Base-by-base conservation (phyloP, 2,797 vertebrate species). In the Phoxinus dragarum region DNA sequence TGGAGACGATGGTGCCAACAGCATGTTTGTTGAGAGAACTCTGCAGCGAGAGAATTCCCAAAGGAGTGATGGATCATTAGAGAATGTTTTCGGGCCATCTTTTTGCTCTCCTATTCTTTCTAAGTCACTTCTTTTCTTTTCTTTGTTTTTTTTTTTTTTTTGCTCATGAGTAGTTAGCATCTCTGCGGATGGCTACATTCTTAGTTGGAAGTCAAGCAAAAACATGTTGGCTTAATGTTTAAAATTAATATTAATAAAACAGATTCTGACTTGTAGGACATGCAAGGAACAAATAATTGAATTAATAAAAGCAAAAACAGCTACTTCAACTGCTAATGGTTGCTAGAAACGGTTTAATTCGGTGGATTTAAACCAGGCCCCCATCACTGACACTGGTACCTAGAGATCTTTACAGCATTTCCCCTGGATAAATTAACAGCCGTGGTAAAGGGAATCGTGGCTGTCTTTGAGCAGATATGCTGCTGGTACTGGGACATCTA, bases 11-110 rank as follows among this genome's bases (percentile, higher is more conserved):
- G 59, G 68, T 72, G 84, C 84, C 84, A 80, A 80, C 84, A 49
- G 59, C 52, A 38, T 74, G 59, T 85, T 85, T 80, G 84, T 80
- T 80, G 77, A 80, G 84, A 52, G 44, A 80, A 73, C 21, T 34
- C 66, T 84, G 66, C 40, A 80, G 84, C 31, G 31, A 79, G 27
- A 85, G 31, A 49, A 72, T 66, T 85, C 77, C 84, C 68, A 80
- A 80, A 80, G 56, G 84, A 73, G 54, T 64, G 54, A 80, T 40
- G 84, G 77, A 80, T 80, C 84, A 85, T 85, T 80, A 80, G 42
- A 85, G 84, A 85, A 80, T 80, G 68, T 85, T 85, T 74, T 74
- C 16, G 1, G 84, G 77, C 84, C 68, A 64, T 85, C 31, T 73
- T 85, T 85, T 44, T 67, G 67, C 68, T 73, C 68, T 75, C 7